These are phyloP conservation scores for Valencia hispanica DNA, from an alignment of 2,797 vertebrate species.

Conservation along the genomic window DNA sequence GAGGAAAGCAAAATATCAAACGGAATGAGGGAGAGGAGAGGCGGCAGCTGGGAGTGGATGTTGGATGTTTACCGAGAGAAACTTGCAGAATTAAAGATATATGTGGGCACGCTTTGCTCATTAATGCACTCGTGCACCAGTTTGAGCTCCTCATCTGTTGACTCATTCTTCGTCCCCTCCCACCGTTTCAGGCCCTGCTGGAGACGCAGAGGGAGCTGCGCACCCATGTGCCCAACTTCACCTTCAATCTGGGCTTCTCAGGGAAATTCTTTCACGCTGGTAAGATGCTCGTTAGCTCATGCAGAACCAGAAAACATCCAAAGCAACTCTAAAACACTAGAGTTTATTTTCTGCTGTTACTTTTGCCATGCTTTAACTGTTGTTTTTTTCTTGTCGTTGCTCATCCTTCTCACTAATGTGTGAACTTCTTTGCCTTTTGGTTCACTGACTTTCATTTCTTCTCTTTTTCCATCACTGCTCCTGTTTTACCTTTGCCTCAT, in stretches of 20 bases:
- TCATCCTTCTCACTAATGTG: constrained; percentile 31
- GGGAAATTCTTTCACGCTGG: constrained; percentile 99
- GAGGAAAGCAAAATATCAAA: constrained; percentile 75
- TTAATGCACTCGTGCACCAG: constrained; percentile 45
- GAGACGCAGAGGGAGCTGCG: constrained; percentile 94
- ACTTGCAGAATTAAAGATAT: constrained; percentile 66
- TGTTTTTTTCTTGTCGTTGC: constrained; percentile 3
- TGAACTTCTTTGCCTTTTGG: constrained; percentile 20
- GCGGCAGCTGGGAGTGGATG: constrained; percentile 64
- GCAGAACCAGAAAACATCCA: constrained; percentile 1
- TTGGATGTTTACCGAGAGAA: constrained; percentile 69
- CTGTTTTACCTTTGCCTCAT: constrained; percentile 30
- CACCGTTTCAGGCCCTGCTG: constrained; percentile 87
- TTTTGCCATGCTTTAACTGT: not conserved
- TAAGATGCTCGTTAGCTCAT: constrained; percentile 63
- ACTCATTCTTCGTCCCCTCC: constrained; percentile 44
- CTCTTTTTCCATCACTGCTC: constrained; percentile 35
- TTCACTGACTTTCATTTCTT: constrained; percentile 51
- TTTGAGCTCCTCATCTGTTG: constrained; percentile 30
- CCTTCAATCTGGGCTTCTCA: constrained; percentile 99
- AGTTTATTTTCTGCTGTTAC: not conserved
- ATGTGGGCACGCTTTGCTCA: constrained; percentile 52
- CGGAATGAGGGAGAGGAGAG: constrained; percentile 66
- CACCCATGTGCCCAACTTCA: constrained; percentile 95
- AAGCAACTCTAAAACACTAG: not conserved